Percentiles rank a stretch among this genome's conserved stretches.
Conservation (phyloP, 1,140 invertebrate genomes). For the Drosophila tsacasi region DNA sequence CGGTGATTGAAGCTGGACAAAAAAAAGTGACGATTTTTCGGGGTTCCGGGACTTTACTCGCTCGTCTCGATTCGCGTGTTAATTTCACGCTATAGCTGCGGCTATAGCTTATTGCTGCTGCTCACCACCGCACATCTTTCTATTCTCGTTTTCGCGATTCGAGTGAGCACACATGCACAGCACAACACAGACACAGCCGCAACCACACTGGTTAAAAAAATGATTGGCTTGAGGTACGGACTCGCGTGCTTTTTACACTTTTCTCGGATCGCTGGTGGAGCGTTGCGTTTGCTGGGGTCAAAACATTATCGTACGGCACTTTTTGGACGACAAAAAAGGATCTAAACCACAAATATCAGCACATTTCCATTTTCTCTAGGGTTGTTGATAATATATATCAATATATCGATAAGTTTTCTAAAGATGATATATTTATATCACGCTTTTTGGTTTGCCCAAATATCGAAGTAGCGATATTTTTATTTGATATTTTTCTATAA, state of each 20-base stretch:
- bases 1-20: slow-evolving; percentile 1
- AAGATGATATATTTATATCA: too few species aligned
- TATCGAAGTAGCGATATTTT: too few species aligned
- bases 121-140: slow-evolving; percentile 61
- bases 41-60: slow-evolving; percentile 30
- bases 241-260: slow-evolving; percentile 32
- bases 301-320: slow-evolving; percentile 50
- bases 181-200: slow-evolving; percentile 45
- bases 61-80: slow-evolving; percentile 36
- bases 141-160: slow-evolving; percentile 76
- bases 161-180: slow-evolving; percentile 57
- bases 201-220: slow-evolving; percentile 58
- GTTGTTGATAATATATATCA: too few species aligned
- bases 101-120: slow-evolving; percentile 31
- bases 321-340: slow-evolving; percentile 50
- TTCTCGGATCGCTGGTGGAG: neutral
- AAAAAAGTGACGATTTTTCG: slow-evolving; percentile 5
- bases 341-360: slow-evolving; percentile 68
- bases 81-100: slow-evolving; percentile 67
- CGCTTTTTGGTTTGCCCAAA: too few species aligned
- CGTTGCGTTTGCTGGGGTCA: slow-evolving; percentile 2
- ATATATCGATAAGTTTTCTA: neutral
- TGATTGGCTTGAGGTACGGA: slow-evolving; percentile 39
- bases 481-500: too few species aligned
- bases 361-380: slow-evolving; percentile 62